phyloP scores from a whole-genome alignment of 2,888 invertebrate genomes.

The Steinernema carpocapsae region DNA sequence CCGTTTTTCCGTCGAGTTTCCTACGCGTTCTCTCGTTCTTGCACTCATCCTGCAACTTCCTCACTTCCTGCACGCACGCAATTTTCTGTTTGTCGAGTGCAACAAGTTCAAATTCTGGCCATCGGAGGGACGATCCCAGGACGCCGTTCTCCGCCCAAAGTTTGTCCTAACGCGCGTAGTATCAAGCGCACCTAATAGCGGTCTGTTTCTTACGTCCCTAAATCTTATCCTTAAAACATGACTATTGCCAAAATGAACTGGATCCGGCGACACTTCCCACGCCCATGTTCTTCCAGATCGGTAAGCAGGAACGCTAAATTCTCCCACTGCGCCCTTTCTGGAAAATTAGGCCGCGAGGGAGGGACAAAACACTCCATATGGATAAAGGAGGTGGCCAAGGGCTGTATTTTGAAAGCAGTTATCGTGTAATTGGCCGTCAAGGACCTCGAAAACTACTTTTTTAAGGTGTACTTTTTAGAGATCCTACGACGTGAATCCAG shows the following conservation, averaged over 20 bases:
- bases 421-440: conserved; percentile 22
- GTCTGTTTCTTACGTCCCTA: too few relatives aligned
- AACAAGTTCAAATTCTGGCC: conserved; percentile 12
- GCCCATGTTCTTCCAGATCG: conserved; percentile 22
- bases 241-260: not conserved
- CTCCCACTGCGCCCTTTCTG: not conserved
- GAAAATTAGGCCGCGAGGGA: too few relatives aligned
- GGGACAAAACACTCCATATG: too few relatives aligned
- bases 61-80: not conserved
- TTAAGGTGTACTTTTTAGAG: conserved; percentile 21
- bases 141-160: conserved; percentile 19
- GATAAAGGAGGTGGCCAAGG: not conserved
- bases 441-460: not conserved
- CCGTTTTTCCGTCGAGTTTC: conserved; percentile 7
- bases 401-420: conserved; percentile 24
- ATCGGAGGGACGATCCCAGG: too few relatives aligned
- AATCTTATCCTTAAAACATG: too few relatives aligned
- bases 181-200: too few relatives aligned
- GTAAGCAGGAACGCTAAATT: not conserved
- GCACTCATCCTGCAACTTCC: not conserved
- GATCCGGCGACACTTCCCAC: not conserved
- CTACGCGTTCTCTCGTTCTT: not conserved
- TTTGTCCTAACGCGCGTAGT: not conserved
- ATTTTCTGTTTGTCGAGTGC: conserved; percentile 4
- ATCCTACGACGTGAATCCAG: conserved; percentile 17